Conservation (phyloP, 2,113 vertebrate genomes). For the Cygnus buccinator region DNA sequence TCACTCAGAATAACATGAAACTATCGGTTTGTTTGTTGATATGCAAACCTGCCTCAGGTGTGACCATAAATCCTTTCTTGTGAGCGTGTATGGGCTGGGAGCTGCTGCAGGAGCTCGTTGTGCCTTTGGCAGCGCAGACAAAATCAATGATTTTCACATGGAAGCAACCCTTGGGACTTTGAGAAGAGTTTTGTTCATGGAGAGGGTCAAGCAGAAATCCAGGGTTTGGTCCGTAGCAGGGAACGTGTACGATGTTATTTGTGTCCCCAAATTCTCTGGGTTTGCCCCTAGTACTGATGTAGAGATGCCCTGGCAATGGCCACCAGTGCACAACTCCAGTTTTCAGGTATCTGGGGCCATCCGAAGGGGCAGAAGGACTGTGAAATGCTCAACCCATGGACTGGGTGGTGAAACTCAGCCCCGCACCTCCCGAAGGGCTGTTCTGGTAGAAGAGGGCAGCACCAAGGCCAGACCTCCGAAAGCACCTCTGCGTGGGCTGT, state of each 20-base stretch:
- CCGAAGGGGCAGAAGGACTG: fast-evolving
- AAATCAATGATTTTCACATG: fast-evolving
- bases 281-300: neutral
- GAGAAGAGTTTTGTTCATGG: neutral
- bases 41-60: neutral
- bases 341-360: neutral
- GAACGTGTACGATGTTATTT: too few species aligned
- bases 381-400: neutral
- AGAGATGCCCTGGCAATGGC: neutral
- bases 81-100: neutral
- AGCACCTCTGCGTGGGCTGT: neutral
- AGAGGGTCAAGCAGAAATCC: too few species aligned
- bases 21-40: neutral
- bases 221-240: neutral
- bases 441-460: neutral
- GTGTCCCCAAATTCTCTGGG: neutral
- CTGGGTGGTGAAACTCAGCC: neutral
- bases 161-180: neutral
- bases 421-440: neutral
- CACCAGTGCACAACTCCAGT: fast-evolving
- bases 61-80: neutral
- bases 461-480: neutral
- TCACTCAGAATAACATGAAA: neutral
- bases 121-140: too few species aligned
- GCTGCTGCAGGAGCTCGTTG: neutral